These are phyloP conservation scores for Rhynchotus rufescens DNA, from an alignment of 2,797 vertebrate genomes.

Conservation along the genomic window DNA sequence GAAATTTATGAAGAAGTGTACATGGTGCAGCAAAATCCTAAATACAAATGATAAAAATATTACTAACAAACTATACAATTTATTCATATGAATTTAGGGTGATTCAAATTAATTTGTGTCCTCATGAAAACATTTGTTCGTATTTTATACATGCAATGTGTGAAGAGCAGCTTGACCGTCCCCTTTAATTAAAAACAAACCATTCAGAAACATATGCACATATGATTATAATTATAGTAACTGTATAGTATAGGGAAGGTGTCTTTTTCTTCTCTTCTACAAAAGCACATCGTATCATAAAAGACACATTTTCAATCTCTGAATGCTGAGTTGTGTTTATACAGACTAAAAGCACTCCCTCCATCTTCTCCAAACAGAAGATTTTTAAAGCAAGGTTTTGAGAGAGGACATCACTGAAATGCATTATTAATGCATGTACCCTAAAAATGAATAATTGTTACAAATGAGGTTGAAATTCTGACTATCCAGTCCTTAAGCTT, in stretches of 20 bases:
- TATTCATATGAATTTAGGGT: not conserved
- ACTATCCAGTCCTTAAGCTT: not conserved
- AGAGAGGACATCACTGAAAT: not conserved
- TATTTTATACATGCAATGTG: not conserved
- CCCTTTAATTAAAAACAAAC: not conserved
- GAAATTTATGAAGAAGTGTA: not conserved
- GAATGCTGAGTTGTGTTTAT: not conserved
- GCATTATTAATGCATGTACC: not conserved
- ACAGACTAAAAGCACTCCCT: not conserved
- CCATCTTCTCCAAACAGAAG: not conserved
- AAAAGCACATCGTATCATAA: not conserved
- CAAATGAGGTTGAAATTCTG: not conserved
- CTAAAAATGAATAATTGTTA: not conserved
- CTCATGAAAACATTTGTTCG: not conserved
- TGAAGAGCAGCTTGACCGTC: not conserved
- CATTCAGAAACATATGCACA: not conserved
- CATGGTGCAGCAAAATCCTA: not conserved
- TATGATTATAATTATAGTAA: not conserved
- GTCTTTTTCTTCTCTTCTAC: not conserved
- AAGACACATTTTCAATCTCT: not conserved
- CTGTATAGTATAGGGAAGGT: not conserved
- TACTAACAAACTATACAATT: not conserved
- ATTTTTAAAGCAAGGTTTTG: not conserved
- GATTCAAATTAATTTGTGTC: not conserved
- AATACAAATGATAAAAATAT: not conserved